Conservation (phyloP, 2,113 vertebrate genomes). For the Protobothrops flavoviridis region DNA sequence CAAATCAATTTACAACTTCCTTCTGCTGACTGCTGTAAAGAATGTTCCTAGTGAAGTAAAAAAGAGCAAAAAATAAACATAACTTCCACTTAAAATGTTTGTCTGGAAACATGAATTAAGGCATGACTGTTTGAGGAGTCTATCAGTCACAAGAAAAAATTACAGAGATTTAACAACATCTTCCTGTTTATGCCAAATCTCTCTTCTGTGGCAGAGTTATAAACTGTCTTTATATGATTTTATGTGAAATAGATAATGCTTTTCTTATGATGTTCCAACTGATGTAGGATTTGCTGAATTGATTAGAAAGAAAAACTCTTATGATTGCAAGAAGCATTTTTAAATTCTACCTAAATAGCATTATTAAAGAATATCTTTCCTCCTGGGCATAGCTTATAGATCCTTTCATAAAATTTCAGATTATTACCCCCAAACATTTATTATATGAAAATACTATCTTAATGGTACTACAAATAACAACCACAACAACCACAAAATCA, state of each 20-base stretch:
- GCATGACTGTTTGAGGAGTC: not conserved
- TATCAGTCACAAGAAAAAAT: not conserved
- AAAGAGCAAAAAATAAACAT: not conserved
- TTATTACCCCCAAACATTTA: not conserved
- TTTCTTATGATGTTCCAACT: slow-evolving; percentile 1
- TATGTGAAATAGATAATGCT: not conserved
- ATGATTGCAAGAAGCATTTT: not conserved
- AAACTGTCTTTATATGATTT: slow-evolving; percentile 13
- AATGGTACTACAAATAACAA: not conserved
- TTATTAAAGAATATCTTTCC: not conserved
- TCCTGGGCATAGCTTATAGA: not conserved
- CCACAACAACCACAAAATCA: not conserved
- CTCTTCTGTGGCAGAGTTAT: not conserved
- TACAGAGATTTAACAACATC: not conserved
- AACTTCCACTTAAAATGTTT: not conserved
- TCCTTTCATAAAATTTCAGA: not conserved
- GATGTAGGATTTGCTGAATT: not conserved
- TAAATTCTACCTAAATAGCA: not conserved
- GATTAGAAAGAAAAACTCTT: not conserved
- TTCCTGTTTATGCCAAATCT: not conserved
- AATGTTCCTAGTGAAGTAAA: not conserved
- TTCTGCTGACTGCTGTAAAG: not conserved
- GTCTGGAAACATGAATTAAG: not conserved
- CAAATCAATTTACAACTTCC: slow-evolving; percentile 4
- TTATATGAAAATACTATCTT: not conserved